Conservation (phyloP, 2,888 invertebrate species). For the Aleiodes leptofemur region DNA sequence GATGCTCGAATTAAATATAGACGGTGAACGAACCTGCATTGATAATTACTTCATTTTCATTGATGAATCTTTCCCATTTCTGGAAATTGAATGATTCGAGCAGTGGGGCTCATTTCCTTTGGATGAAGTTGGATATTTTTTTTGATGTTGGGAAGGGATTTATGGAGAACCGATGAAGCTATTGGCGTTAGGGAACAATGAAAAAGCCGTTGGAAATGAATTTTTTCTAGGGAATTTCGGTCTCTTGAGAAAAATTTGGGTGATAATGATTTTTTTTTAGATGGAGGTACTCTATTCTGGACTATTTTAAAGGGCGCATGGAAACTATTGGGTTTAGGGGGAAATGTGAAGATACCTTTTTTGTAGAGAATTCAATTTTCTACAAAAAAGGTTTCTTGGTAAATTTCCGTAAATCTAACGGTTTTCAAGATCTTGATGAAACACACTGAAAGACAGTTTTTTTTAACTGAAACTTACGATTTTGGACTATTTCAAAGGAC, state of each 20-base stretch:
- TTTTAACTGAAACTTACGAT: no score
- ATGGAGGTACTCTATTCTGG: no score
- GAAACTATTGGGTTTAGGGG: no score
- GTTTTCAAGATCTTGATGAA: neutral
- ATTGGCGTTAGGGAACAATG: slow-evolving; percentile 47
- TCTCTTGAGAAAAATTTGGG: neutral
- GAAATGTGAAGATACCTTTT: no score
- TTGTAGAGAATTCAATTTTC: no score
- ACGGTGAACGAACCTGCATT: slow-evolving; percentile 68
- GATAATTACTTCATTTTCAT: slow-evolving; percentile 39
- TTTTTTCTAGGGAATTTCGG: neutral
- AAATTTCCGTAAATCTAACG: no score
- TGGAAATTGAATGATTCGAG: neutral
- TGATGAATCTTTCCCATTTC: slow-evolving; percentile 12
- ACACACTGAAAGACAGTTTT: no score
- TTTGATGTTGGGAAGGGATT: slow-evolving; percentile 47
- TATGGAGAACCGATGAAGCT: slow-evolving; percentile 62
- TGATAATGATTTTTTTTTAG: neutral
- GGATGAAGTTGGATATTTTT: slow-evolving; percentile 33
- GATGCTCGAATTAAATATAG: slow-evolving; percentile 72
- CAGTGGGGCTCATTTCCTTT: no score
- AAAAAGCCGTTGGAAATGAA: slow-evolving; percentile 20
- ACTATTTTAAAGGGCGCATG: no score
- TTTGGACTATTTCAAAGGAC: no score
- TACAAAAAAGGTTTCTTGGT: neutral